Base-by-base conservation (phyloP, 2,113 vertebrate species). In the Pachycephala philippinensis region DNA sequence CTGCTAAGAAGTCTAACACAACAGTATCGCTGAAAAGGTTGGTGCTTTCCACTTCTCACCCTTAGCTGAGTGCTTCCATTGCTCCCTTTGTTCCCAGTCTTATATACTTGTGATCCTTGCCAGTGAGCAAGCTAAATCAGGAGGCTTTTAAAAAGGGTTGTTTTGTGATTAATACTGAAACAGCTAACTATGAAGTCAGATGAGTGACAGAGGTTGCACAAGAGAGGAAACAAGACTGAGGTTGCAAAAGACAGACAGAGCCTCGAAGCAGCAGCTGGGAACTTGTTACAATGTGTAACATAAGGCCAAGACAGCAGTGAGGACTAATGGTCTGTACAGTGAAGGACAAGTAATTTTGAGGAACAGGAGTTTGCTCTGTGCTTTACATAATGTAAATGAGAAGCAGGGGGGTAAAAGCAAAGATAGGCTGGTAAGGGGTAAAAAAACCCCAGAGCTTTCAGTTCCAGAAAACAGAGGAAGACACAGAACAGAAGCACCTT, bases 341-440 rank as follows among this genome's bases (percentile, higher is more conserved):
- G 28, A 93, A 91, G n/a, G 61, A 84, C 60, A 95, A 91, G 47
- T 86, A 54, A 27, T 82, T 91, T 66, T 75, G 52, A 69, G 77
- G 60, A 94, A 84, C 40, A 24, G 42, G 19, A 64, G 15, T 70
- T 91, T 93, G 21, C 50, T 84, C 54, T 72, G 28, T 61, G 49
- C 37, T 47, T 66, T 61, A 69, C 23, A 50, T 44, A 50, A 40
- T 35, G 15, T 26, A 28, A 79, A 10, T 45, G 26, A 70, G 30
- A 86, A 77, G 17, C 16, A 22, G 22, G 22, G 13, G 21, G 7
- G 18, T 28, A 7, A 52, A 59, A 31, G 7, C 22, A 75, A 56
- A 53, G 23, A 57, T n/a, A 70, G 27, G 26, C 45, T 70, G 26
- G 16, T 50, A 69, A 68, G 13, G 11, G 13, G 52, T 42, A 14